Evolutionary conservation across 2,113 vertebrate species (phyloP).

Genomic region (Pagrus major): DNA sequence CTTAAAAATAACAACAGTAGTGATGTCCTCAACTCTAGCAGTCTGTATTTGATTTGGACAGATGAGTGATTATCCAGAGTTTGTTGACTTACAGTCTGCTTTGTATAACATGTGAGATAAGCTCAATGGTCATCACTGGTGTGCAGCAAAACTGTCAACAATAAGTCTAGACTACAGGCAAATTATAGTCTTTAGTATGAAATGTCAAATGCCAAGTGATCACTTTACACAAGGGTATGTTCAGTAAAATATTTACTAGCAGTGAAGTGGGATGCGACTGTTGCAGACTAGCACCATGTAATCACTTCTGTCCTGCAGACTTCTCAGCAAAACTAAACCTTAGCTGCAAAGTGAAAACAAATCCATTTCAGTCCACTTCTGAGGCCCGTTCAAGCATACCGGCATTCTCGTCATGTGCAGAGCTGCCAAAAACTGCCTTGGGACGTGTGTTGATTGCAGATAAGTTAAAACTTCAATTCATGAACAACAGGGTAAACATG

Average conservation of each 20-base stretch:
- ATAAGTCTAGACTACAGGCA: neutral
- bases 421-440: slow-evolving; percentile 13
- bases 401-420: slow-evolving; percentile 17
- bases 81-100: neutral
- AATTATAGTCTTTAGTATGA: neutral
- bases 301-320: neutral
- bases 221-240: neutral
- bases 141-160: neutral
- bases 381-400: slow-evolving; percentile 4
- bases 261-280: neutral
- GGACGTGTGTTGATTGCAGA: slow-evolving; percentile 41
- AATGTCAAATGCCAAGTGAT: neutral
- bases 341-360: neutral
- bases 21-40: neutral
- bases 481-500: slow-evolving; percentile 58
- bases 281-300: neutral
- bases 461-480: slow-evolving; percentile 42
- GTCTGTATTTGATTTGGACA: neutral
- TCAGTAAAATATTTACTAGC: neutral
- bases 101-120: neutral
- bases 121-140: neutral
- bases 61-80: neutral
- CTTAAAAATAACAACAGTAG: neutral
- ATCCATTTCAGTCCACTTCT: neutral
- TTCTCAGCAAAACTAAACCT: neutral